Evolutionary conservation across 1,140 invertebrate genomes (phyloP).

Genomic region (Drosophila malerkotliana): DNA sequence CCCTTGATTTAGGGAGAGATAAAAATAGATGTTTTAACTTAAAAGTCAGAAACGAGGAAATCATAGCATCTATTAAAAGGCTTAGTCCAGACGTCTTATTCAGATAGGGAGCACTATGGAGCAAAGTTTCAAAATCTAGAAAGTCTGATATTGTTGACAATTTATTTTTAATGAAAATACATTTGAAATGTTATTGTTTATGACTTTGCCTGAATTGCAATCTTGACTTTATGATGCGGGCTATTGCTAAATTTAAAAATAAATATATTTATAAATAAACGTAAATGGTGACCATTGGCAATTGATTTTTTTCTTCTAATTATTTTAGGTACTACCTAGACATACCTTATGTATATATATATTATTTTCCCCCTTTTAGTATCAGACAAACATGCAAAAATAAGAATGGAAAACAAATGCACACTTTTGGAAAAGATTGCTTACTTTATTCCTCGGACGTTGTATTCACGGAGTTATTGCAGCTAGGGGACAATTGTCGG

Average conservation of each 20-base stretch:
- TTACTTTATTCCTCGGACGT: neutral
- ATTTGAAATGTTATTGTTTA: too few species aligned
- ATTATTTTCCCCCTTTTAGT: neutral
- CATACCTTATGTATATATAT: neutral
- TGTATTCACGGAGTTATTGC: neutral
- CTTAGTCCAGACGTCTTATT: neutral
- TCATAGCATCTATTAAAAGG: neutral
- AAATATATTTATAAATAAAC: too few species aligned
- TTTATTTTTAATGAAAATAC: too few species aligned
- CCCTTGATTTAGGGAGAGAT: neutral
- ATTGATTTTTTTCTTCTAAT: too few species aligned
- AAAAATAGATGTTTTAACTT: neutral
- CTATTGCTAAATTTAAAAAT: too few species aligned
- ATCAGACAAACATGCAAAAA: neutral
- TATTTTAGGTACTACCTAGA: neutral
- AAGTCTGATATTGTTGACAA: too few species aligned
- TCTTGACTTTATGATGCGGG: too few species aligned
- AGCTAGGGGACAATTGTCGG: conserved; percentile 22
- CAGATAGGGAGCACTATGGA: too few species aligned
- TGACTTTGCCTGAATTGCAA: too few species aligned
- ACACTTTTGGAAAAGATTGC: neutral
- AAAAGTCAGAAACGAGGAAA: too few species aligned
- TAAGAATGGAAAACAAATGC: neutral
- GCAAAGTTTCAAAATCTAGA: too few species aligned
- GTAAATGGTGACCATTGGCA: too few species aligned